A percentile compares a stretch with the other conserved stretches of the same genome.
Conservation (phyloP, 2,888 invertebrate genomes). For the Itoplectis maculator region DNA sequence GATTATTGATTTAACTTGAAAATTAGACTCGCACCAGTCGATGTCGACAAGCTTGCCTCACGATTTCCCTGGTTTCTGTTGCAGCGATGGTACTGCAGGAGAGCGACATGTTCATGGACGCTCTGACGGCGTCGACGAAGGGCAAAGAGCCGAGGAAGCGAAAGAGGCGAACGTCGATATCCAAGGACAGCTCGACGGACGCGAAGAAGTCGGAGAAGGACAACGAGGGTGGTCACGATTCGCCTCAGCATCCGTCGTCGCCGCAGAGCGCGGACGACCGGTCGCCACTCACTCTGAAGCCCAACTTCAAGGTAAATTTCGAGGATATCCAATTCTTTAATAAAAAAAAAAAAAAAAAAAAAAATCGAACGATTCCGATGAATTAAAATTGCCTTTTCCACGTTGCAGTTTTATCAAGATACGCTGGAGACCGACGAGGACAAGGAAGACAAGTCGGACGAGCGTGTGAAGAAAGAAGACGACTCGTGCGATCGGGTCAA, state of each 20-base stretch:
- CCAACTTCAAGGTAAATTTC: constrained; percentile 84
- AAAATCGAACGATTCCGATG: too few relatives aligned
- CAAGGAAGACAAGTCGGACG: constrained; percentile 84
- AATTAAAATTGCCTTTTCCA: constrained; percentile 23
- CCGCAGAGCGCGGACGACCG: constrained; percentile 80
- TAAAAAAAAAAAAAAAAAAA: too few relatives aligned
- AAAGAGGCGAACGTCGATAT: constrained; percentile 90
- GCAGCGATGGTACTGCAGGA: constrained; percentile 93
- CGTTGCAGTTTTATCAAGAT: constrained; percentile 93
- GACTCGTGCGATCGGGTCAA: constrained; percentile 73
- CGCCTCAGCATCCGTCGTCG: constrained; percentile 83
- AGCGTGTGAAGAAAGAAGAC: constrained; percentile 72
- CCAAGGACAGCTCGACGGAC: constrained; percentile 88
- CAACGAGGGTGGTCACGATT: constrained; percentile 74
- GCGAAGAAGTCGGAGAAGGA: constrained; percentile 86
- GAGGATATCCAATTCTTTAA: too few relatives aligned
- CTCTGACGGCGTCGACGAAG: constrained; percentile 91
- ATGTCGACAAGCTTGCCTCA: neutral
- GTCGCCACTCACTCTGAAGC: constrained; percentile 84
- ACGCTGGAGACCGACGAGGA: constrained; percentile 91
- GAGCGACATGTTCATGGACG: constrained; percentile 97
- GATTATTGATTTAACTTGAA: neutral
- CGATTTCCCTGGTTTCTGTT: constrained; percentile 74
- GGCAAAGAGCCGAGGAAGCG: constrained; percentile 92
- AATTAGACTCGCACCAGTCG: neutral